Evolutionary conservation across 2,113 vertebrate genomes (phyloP), one percentile per base, ranked within the genome.

Genomic region (Menura novaehollandiae): DNA sequence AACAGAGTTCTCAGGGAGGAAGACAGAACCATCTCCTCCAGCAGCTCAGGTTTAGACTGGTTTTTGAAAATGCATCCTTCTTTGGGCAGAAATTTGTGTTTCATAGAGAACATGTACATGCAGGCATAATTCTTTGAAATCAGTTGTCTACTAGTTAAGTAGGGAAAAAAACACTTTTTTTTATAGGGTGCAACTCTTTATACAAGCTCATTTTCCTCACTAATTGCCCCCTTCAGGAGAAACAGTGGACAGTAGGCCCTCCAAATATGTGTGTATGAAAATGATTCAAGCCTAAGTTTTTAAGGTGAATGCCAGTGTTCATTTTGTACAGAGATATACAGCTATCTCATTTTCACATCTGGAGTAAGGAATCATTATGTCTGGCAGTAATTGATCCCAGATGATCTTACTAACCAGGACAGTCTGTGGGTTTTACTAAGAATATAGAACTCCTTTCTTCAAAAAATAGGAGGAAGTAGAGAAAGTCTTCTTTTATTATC

Each of bases 311-410:
- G 15, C 6, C 28, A 58, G 6, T 58, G n/a, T 49, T 88, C 3
- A 22, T 85, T 92, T 91, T 77, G 59, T 76, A 35, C 15, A 58
- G 67, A 90, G 76, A 35, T 24, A 51, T 15, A 64, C 7, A 73
- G 44, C 20, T 63, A 83, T 83, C 67, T 73, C 32, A 27, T 66
- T 91, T 44, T 62, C 33, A 86, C 35, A 80, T 74, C 51, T 92
- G 64, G 81, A 76, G 39, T 85, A 89, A 88, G 76, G 30, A 71
- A 86, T 17, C 11, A 17, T 58, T 74, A 77, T 75, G 33, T 20
- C 11, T 89, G 13, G 15, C 39, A 78, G 44, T 91, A 96, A 93
- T 60, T 93, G 79, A 91, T 95, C 91, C 89, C 80, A 84, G 73
- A 95, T 95, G 73, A 81, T 89, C 56, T 87, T 91, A 78, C 91